Evolutionary conservation across 2,888 invertebrate genomes (phyloP).

Genomic region (Maniola hyperantus): DNA sequence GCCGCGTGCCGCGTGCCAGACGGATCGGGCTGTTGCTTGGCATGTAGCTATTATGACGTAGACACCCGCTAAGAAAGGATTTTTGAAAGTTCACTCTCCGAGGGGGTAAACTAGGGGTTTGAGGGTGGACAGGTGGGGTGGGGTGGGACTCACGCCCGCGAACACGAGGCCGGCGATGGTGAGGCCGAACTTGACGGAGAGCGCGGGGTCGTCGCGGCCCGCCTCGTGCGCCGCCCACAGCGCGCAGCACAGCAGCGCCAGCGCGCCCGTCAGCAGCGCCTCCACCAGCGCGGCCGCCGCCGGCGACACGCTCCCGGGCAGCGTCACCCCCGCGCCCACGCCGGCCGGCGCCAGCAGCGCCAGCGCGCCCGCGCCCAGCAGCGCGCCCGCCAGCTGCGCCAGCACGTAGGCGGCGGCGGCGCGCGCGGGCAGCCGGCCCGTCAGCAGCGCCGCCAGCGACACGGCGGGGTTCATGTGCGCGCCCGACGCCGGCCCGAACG

Average conservation of each 20-base stretch:
- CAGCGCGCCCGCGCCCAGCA: slow-evolving; percentile 59
- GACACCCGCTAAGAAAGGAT: no score
- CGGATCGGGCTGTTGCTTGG: no score
- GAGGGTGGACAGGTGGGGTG: no score
- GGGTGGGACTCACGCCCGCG: slow-evolving; percentile 64
- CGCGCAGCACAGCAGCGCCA: slow-evolving; percentile 59
- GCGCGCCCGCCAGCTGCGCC: slow-evolving; percentile 62
- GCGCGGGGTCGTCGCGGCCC: slow-evolving; percentile 55
- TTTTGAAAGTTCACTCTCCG: no score
- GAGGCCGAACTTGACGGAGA: slow-evolving; percentile 66
- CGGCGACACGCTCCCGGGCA: slow-evolving; percentile 31
- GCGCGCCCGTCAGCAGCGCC: slow-evolving; percentile 57
- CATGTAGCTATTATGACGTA: no score
- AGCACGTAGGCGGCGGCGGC: slow-evolving; percentile 54
- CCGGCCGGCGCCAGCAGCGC: slow-evolving; percentile 46
- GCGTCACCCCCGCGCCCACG: slow-evolving; percentile 26
- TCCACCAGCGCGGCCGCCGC: slow-evolving; percentile 47
- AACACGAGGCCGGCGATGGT: slow-evolving; percentile 66
- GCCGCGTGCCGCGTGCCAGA: no score
- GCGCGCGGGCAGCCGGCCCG: slow-evolving; percentile 70
- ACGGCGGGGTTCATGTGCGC: slow-evolving; percentile 92
- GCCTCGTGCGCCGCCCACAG: slow-evolving; percentile 59
- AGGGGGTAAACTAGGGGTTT: no score
- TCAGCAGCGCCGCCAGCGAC: slow-evolving; percentile 84
- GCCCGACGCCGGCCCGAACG: slow-evolving; percentile 88